A percentile compares a stretch with the other conserved stretches of the same genome.
Evolutionary conservation across 2,113 vertebrate species (phyloP).

Genomic region (Sylvia atricapilla): DNA sequence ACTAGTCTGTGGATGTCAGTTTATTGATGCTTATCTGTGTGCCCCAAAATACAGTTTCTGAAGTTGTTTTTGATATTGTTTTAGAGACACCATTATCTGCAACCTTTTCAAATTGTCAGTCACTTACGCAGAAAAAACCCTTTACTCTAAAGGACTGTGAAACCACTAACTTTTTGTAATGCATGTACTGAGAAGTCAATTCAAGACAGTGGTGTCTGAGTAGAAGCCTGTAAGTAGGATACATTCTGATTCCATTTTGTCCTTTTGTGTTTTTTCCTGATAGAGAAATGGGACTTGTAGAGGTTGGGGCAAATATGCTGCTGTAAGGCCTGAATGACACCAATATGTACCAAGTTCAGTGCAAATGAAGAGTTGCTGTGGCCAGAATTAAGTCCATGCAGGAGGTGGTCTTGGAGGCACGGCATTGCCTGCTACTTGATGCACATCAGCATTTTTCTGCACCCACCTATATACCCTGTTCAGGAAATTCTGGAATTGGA

Average conservation of each 20-base stretch:
- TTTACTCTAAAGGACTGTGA: not conserved
- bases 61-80: not conserved
- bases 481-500: not conserved
- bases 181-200: not conserved
- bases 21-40: not conserved
- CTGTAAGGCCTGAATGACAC: not conserved
- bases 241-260: not conserved
- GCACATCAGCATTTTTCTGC: not conserved
- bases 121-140: not conserved
- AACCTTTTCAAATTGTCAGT: not conserved
- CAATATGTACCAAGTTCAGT: not conserved
- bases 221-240: not conserved
- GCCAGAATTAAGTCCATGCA: not conserved
- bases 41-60: not conserved
- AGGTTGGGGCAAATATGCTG: not conserved
- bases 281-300: not conserved
- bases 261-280: not conserved
- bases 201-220: not conserved
- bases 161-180: accelerated
- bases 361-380: not conserved
- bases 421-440: accelerated
- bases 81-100: not conserved
- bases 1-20: not conserved
- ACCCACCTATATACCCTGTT: accelerated
- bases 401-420: not conserved